Conservation (phyloP, 2,888 invertebrate species). For the Pammene fasciana region DNA sequence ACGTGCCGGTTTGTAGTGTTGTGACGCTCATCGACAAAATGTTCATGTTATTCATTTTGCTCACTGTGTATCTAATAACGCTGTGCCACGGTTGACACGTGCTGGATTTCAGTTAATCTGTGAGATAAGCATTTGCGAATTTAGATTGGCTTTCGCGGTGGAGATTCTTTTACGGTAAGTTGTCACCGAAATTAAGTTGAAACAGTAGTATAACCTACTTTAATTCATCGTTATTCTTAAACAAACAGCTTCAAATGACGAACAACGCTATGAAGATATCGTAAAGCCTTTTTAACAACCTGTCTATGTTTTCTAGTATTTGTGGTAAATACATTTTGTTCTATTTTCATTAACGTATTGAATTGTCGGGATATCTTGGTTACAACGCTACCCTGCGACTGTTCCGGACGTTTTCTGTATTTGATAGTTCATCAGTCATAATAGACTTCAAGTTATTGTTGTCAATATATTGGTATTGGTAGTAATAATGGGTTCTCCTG, state of each 20-base stretch:
- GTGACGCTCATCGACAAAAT: constrained; percentile 57
- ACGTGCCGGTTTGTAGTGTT: constrained; percentile 50
- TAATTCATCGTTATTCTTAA: neutral
- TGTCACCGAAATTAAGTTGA: neutral
- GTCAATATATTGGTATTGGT: constrained; percentile 15
- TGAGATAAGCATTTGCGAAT: constrained; percentile 50
- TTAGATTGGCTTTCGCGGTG: constrained; percentile 43
- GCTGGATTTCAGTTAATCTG: constrained; percentile 63
- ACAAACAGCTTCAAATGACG: too few species aligned
- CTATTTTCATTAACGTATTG: too few species aligned
- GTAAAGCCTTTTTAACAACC: neutral
- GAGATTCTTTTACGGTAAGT: constrained; percentile 31
- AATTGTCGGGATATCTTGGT: too few species aligned
- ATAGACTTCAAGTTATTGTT: neutral
- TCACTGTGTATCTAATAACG: constrained; percentile 78
- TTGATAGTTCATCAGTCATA: neutral
- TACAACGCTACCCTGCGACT: too few species aligned
- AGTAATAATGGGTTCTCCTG: constrained; percentile 21
- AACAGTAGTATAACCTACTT: neutral
- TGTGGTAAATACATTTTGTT: too few species aligned
- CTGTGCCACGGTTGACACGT: constrained; percentile 70
- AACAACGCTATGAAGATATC: too few species aligned
- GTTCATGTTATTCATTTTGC: constrained; percentile 76
- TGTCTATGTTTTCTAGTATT: neutral
- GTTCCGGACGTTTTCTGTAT: too few species aligned